Percentiles rank a stretch among this genome's conserved stretches.
Evolutionary conservation across 2,888 invertebrate genomes (phyloP).

Genomic region (Anodontia alba): DNA sequence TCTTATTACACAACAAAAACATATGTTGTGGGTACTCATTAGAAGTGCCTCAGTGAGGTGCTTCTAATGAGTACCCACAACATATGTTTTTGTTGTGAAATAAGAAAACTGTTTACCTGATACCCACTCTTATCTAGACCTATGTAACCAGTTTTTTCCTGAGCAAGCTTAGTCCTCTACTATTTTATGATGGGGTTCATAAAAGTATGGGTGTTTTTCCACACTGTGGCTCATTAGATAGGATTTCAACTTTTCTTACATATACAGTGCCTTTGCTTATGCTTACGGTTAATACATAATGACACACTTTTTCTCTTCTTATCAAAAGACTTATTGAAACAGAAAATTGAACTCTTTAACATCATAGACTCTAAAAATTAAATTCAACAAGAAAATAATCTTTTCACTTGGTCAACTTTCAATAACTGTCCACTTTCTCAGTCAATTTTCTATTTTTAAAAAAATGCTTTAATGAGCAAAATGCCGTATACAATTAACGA

Average conservation of each 20-base stretch:
- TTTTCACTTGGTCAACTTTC: slow-evolving; percentile 14
- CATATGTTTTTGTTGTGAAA: too few relatives aligned
- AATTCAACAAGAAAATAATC: slow-evolving; percentile 16
- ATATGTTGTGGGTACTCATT: too few relatives aligned
- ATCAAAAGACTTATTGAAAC: background rate
- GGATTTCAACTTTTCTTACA: background rate
- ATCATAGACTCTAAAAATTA: slow-evolving; percentile 7
- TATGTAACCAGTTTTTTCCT: too few relatives aligned
- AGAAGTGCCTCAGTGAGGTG: too few relatives aligned
- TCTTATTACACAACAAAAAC: too few relatives aligned
- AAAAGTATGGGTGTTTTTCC: too few relatives aligned
- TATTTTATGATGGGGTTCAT: too few relatives aligned
- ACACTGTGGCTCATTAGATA: too few relatives aligned
- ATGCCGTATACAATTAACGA: slow-evolving; percentile 8
- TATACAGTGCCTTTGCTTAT: background rate
- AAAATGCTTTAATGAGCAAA: slow-evolving; percentile 17
- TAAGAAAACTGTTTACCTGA: too few relatives aligned
- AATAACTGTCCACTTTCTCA: slow-evolving; percentile 14
- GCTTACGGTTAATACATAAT: background rate
- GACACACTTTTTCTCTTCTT: background rate
- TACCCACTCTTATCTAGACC: too few relatives aligned
- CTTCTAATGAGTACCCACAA: too few relatives aligned
- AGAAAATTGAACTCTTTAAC: slow-evolving; percentile 16
- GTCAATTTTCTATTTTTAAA: slow-evolving; percentile 7
- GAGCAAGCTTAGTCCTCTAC: too few relatives aligned